Evolutionary conservation across 2,113 vertebrate species (phyloP), one percentile per base, ranked within the genome.

Genomic region (Gambusia affinis): DNA sequence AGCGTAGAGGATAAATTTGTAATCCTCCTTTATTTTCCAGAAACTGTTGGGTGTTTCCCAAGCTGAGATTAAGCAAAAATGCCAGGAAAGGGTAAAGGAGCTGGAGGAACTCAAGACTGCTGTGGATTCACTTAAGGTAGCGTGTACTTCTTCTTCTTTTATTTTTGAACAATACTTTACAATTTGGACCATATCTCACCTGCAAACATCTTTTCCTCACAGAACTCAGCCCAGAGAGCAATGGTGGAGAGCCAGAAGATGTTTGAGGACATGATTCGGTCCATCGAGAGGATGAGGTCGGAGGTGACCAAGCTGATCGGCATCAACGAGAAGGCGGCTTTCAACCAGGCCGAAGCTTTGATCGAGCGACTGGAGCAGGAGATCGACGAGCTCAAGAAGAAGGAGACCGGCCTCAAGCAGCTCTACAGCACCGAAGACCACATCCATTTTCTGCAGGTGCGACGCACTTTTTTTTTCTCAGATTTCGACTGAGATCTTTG

Each of bases 231-330:
- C 33, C 94, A 95, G 71, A 92, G 95, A 83, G 94, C 95, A 84
- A 95, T 95, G 95, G 81, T 92, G 35, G 95, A 95, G 72, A 95
- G 95, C 79, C 94, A 95, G 88, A 95, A 95, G 89, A 95, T 95
- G 94, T 95, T 95, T 29, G 93, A 94, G 72, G 95, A 95, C 72
- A 95, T 95, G 95, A 94, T 95, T 69, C 94, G 92, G 77, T 93
- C 94, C 83, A 95, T 95, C 17, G 95, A 95, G 85, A 92, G 95
- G 85, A 95, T 95, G 94, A 94, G 94, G 87, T 92, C 95, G 37
- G 95, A 95, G 89, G 95, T 95, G 31, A 95, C 85, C 79, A 95
- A 94, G 85, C 87, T 95, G 88, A 95, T 95, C 19, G 94, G 94
- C 15, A 95, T 95, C 88, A 95, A 95, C 10, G 95, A 95, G 87